Percentiles rank a stretch among this genome's conserved stretches.
phyloP scores from a whole-genome alignment of 2,888 invertebrate genomes.

The Stenichneumon culpator region DNA sequence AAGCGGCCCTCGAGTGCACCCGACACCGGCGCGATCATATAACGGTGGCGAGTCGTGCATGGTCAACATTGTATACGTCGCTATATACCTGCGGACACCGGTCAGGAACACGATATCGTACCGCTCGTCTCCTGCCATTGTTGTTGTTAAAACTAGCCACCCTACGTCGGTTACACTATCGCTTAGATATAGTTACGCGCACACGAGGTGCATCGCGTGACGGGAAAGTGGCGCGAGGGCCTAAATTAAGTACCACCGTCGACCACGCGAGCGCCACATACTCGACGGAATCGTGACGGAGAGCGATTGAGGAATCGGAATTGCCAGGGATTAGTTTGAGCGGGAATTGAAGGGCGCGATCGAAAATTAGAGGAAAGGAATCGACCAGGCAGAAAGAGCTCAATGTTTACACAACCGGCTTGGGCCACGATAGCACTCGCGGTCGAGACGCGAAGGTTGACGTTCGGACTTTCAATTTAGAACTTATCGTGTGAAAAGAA shows the following conservation, averaged over 20 bases:
- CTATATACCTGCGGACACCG: not conserved
- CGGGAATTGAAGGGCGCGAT: not conserved
- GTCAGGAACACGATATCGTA: conserved; percentile 26
- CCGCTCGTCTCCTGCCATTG: conserved; percentile 8
- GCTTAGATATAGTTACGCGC: conserved; percentile 41
- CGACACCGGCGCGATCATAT: conserved; percentile 28
- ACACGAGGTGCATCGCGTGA: conserved; percentile 60
- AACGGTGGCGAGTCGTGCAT: conserved; percentile 5
- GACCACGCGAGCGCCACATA: not conserved
- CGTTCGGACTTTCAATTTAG: not conserved
- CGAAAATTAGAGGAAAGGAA: not conserved
- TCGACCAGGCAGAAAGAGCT: not conserved
- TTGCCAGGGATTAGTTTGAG: not conserved
- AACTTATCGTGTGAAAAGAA: not conserved
- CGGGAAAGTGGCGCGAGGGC: conserved; percentile 50
- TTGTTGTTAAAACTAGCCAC: conserved; percentile 1
- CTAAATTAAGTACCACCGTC: conserved; percentile 22
- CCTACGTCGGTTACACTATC: conserved; percentile 7
- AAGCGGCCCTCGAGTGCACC: conserved; percentile 43
- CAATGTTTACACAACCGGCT: not conserved
- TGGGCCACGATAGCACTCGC: not conserved
- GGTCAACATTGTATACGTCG: not conserved
- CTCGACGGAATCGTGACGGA: conserved; percentile 1
- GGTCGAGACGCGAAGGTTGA: not conserved
- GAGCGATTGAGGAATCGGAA: not conserved